A percentile compares a stretch with the other conserved stretches of the same genome.
phyloP scores from a whole-genome alignment of 2,113 vertebrate species.

The Spermophilus dauricus region DNA sequence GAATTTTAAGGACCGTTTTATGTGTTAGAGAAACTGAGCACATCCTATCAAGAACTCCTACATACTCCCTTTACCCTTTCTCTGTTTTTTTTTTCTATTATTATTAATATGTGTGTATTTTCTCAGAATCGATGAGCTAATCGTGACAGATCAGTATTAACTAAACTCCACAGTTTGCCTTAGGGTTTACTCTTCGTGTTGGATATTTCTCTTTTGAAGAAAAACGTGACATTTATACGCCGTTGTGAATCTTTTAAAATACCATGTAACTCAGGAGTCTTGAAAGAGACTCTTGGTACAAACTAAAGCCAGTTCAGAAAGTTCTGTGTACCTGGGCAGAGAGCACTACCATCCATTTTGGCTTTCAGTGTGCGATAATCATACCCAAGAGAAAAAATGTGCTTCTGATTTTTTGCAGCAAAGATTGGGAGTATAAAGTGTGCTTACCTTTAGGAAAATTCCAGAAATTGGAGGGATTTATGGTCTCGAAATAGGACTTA shows the following conservation, averaged over 20 bases:
- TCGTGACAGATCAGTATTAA: not conserved
- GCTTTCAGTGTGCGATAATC: too few species aligned
- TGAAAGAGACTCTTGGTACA: not conserved
- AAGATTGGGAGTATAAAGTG: too few species aligned
- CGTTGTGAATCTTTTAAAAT: not conserved
- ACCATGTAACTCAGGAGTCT: not conserved
- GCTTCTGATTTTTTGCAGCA: too few species aligned
- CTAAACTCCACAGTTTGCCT: too few species aligned
- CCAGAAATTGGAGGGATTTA: too few species aligned
- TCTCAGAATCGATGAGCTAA: not conserved
- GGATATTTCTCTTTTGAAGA: not conserved
- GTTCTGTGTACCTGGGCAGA: not conserved
- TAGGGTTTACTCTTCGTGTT: too few species aligned
- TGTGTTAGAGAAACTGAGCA: not conserved
- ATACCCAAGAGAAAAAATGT: too few species aligned
- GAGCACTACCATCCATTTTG: not conserved
- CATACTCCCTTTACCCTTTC: accelerated
- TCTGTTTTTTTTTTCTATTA: not conserved
- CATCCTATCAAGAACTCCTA: accelerated
- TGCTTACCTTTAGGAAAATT: too few species aligned
- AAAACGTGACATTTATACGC: too few species aligned
- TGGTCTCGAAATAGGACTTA: too few species aligned
- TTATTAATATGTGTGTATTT: not conserved
- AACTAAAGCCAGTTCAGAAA: not conserved
- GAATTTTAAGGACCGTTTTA: not conserved